A percentile compares a stretch with the other conserved stretches of the same genome.
Evolutionary conservation across 1,140 invertebrate species (phyloP).

Genomic region (Drosophila murphyi): DNA sequence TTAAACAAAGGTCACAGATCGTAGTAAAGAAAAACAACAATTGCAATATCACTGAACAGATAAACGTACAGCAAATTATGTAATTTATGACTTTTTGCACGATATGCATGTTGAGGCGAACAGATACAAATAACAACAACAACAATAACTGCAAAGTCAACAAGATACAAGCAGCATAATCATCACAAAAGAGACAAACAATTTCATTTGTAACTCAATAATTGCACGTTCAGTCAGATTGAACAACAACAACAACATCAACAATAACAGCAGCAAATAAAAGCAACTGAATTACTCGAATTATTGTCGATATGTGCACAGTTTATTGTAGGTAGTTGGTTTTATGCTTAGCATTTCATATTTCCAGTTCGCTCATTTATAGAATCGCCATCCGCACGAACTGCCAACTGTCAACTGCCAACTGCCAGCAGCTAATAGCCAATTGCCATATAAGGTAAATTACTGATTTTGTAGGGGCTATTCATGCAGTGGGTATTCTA

Average conservation of each 20-base stretch:
- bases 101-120: conserved; percentile 48
- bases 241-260: conserved; percentile 11
- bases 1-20: conserved; percentile 49
- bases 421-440: not conserved
- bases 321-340: not conserved
- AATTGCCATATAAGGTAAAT: conserved; percentile 33
- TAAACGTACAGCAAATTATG: conserved; percentile 67
- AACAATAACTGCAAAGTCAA: conserved; percentile 25
- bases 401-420: conserved; percentile 23
- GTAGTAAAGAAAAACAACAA: conserved; percentile 17
- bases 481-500: too few relatives aligned
- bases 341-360: conserved; percentile 19
- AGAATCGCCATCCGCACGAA: conserved; percentile 36
- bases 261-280: not conserved
- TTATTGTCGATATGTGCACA: not conserved
- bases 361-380: conserved; percentile 16
- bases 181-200: conserved; percentile 39
- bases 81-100: conserved; percentile 63
- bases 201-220: conserved; percentile 66
- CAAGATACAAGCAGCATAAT: conserved; percentile 53
- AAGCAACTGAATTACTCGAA: conserved; percentile 11
- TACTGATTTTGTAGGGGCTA: conserved; percentile 14
- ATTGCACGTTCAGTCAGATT: conserved; percentile 61
- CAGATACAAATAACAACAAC: conserved; percentile 16
- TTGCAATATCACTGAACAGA: conserved; percentile 42